phyloP scores from a whole-genome alignment of 2,888 invertebrate genomes.

The Pristionchus japonicus region DNA sequence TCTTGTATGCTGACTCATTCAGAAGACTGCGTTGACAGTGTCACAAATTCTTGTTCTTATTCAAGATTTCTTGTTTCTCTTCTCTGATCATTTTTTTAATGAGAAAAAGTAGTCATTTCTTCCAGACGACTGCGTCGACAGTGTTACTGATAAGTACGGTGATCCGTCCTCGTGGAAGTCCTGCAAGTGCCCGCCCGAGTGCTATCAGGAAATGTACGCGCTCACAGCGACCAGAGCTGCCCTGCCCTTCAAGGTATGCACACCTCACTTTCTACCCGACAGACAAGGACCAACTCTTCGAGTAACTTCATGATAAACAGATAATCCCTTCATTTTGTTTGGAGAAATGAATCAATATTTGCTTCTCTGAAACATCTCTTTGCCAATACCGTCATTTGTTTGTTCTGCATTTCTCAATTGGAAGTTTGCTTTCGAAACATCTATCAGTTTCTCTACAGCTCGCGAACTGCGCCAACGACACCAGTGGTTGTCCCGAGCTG shows the following conservation, averaged over 20 bases:
- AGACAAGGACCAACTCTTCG: too few species aligned
- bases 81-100: neutral
- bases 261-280: too few species aligned
- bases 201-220: conserved; percentile 21
- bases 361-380: too few species aligned
- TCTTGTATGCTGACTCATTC: neutral
- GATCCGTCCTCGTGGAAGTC: neutral
- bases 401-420: too few species aligned
- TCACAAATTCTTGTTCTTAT: too few species aligned
- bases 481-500: neutral
- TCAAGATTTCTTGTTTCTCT: too few species aligned
- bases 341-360: neutral
- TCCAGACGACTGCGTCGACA: neutral
- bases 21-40: too few species aligned
- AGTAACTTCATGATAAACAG: too few species aligned
- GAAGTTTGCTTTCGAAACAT: neutral
- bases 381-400: neutral
- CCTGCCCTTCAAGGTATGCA: conserved; percentile 9
- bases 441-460: neutral
- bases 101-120: neutral
- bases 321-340: too few species aligned
- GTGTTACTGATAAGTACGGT: neutral
- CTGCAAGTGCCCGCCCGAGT: neutral
- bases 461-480: neutral
- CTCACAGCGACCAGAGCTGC: neutral